phyloP scores from a whole-genome alignment of 2,113 vertebrate species.

The Clarias magur region DNA sequence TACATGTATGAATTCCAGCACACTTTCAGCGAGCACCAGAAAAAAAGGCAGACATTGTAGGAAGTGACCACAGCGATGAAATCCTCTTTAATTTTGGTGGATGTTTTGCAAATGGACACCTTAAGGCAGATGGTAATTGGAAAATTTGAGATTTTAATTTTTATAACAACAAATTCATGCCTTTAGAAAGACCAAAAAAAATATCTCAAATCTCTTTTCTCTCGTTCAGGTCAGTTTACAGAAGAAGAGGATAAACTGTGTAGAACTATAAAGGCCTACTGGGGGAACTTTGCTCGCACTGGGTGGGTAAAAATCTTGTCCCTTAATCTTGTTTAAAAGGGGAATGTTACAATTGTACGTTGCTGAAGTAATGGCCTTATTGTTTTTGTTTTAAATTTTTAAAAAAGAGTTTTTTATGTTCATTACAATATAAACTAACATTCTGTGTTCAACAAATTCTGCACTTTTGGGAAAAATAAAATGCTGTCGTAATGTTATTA shows the following conservation, averaged over 20 bases:
- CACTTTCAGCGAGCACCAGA: slow-evolving; percentile 52
- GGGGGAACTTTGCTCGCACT: slow-evolving; percentile 75
- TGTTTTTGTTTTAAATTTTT: too few species aligned
- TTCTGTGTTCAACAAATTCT: neutral
- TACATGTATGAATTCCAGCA: slow-evolving; percentile 88
- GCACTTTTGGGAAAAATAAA: neutral
- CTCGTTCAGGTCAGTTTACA: slow-evolving; percentile 53
- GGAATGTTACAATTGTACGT: neutral
- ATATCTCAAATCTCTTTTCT: neutral
- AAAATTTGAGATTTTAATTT: neutral
- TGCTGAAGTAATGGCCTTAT: neutral
- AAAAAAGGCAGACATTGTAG: slow-evolving; percentile 74
- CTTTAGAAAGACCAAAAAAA: neutral
- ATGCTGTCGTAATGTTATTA: neutral
- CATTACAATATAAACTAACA: neutral
- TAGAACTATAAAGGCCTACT: slow-evolving; percentile 72
- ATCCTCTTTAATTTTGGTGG: slow-evolving; percentile 78
- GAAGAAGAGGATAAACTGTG: slow-evolving; percentile 66
- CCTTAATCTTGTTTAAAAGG: neutral
- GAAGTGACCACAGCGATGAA: slow-evolving; percentile 82
- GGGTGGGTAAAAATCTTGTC: slow-evolving; percentile 61
- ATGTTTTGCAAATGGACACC: slow-evolving; percentile 73
- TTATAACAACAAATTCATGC: neutral
- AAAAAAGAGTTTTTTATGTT: neutral
- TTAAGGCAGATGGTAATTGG: slow-evolving; percentile 54